Conservation (phyloP, 2,888 invertebrate genomes). For the Melanostoma mellinum region DNA sequence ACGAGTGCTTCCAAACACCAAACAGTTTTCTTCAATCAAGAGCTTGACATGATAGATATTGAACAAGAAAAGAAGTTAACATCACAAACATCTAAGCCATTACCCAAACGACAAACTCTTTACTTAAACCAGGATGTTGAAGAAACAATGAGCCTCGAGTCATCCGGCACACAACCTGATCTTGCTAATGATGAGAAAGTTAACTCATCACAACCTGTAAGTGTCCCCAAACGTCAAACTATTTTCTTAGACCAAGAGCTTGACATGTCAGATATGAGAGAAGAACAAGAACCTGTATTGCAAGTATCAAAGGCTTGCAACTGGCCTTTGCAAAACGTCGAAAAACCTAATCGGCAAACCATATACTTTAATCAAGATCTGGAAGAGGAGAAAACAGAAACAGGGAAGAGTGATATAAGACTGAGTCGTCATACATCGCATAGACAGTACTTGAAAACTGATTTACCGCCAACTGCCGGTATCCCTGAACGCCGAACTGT, state of each 20-base stretch:
- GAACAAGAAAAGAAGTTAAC: too few relatives aligned
- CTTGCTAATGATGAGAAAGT: too few relatives aligned
- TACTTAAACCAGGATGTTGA: slow-evolving; percentile 18
- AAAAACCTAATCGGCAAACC: slow-evolving; percentile 5
- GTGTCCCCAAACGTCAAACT: neutral
- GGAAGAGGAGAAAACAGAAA: neutral
- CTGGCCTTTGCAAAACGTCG: too few relatives aligned
- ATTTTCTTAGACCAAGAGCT: slow-evolving; percentile 1
- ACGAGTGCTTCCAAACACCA: neutral
- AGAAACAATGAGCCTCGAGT: neutral
- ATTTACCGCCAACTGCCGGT: too few relatives aligned
- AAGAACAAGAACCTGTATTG: too few relatives aligned
- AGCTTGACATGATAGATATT: slow-evolving; percentile 1
- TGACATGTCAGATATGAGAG: neutral
- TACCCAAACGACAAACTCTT: slow-evolving; percentile 9
- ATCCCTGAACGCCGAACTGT: neutral
- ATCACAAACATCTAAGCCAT: too few relatives aligned
- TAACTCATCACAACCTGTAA: too few relatives aligned
- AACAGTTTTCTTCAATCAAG: neutral
- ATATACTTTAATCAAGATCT: slow-evolving; percentile 20
- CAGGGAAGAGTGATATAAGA: too few relatives aligned
- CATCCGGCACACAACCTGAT: too few relatives aligned
- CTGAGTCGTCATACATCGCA: too few relatives aligned
- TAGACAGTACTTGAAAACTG: too few relatives aligned
- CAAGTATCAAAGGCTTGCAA: too few relatives aligned